Conservation (phyloP, 2,888 invertebrate species). For the Lepidochrysops patricia region DNA sequence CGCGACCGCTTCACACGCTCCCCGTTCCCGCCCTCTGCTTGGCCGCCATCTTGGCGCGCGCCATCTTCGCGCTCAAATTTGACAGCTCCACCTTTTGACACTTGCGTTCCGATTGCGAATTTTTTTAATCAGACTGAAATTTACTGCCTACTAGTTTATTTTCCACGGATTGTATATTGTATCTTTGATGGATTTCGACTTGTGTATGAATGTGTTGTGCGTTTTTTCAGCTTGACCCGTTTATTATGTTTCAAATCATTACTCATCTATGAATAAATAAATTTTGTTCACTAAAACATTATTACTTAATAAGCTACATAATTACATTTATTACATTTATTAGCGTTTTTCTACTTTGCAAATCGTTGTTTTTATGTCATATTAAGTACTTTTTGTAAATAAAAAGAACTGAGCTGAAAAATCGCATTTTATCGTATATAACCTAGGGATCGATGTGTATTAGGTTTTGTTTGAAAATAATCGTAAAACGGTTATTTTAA, state of each 20-base stretch:
- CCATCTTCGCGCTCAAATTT: conserved; percentile 14
- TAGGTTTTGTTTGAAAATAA: conserved; percentile 15
- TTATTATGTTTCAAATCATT: background rate
- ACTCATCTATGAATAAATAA: no score
- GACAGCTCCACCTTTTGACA: conserved; percentile 13
- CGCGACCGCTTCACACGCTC: conserved; percentile 24
- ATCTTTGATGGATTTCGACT: conserved; percentile 3
- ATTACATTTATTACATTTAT: no score
- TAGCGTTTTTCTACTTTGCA: no score
- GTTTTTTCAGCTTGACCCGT: background rate
- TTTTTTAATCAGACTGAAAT: conserved; percentile 11
- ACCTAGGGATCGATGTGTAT: conserved; percentile 10
- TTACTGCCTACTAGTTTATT: background rate
- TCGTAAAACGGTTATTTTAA: conserved; percentile 23
- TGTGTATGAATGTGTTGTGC: background rate
- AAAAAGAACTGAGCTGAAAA: background rate
- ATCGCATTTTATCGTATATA: background rate
- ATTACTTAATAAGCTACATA: no score
- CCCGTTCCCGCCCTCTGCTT: background rate
- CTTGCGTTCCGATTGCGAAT: conserved; percentile 1
- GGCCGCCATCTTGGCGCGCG: background rate
- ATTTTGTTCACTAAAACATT: no score
- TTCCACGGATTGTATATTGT: background rate
- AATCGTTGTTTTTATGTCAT: no score
- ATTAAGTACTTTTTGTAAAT: background rate